A percentile compares a stretch with the other conserved stretches of the same genome.
Conservation (phyloP, 2,888 invertebrate genomes). For the Plagodis pulveraria region DNA sequence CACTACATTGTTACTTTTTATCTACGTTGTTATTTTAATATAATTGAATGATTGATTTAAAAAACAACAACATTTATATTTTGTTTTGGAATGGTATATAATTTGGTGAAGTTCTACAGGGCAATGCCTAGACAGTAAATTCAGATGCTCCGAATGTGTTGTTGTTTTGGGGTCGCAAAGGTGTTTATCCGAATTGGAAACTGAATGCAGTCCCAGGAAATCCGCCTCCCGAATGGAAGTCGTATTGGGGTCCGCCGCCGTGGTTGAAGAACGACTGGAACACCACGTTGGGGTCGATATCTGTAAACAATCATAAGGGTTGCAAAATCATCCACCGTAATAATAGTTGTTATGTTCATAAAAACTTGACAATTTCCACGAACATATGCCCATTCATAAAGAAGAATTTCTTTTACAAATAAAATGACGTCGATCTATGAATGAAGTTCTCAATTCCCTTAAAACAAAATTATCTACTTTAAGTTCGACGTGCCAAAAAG, state of each 20-base stretch:
- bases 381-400: too few species aligned
- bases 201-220: conserved; percentile 87
- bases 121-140: background rate
- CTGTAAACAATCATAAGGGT: conserved; percentile 70
- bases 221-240: conserved; percentile 79
- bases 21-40: conserved; percentile 3
- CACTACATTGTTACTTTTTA: conserved; percentile 8
- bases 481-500: too few species aligned
- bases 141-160: conserved; percentile 12
- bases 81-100: conserved; percentile 34
- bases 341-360: too few species aligned
- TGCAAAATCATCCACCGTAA: too few species aligned
- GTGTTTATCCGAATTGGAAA: conserved; percentile 88
- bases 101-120: conserved; percentile 14
- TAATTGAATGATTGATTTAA: conserved; percentile 7
- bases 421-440: too few species aligned
- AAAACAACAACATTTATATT: conserved; percentile 24
- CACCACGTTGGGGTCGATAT: conserved; percentile 93
- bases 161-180: conserved; percentile 20
- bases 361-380: too few species aligned
- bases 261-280: conserved; percentile 93
- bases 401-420: too few species aligned
- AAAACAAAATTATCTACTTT: too few species aligned
- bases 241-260: conserved; percentile 80
- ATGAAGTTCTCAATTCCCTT: too few species aligned